Base-by-base conservation (phyloP, 2,113 vertebrate genomes). In the Lasiurus cinereus region DNA sequence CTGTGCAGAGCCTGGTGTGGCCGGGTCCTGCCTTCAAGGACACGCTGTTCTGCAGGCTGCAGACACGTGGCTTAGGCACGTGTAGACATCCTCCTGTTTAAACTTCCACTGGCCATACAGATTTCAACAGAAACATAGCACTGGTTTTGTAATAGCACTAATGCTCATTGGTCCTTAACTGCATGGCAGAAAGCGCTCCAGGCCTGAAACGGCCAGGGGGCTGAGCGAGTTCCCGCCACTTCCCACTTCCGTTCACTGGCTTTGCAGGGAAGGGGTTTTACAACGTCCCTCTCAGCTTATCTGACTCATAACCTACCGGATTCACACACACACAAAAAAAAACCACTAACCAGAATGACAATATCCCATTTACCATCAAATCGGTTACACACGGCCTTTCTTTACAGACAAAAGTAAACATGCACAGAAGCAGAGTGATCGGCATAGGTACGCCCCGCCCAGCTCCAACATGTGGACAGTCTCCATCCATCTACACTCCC, bases 1-100 rank as follows among this genome's bases (percentile, higher is more conserved):
- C 31, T 0, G 4, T 33, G 29, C 66, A 21, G 13, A 11, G 22
- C 74, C 1, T 10, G 11, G 4, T 1, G 1, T 0, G 2, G 7
- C 36, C 69, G 56, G 50, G 10, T 39, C 8, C 93, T 69, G 36
- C 48, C 67, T 56, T 36, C 46, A 29, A 52, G 36, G 46, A 8
- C 66, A 15, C 0, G 39, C 46, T 14, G 6, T 18, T 77, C 33
- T 80, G 43, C 39, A 46, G 9, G 5, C 22, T 6, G 73, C n/a
- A 69, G 69, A 82, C 8, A 36, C 10, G 0, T 1, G 4, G 29
- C 22, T 73, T 88, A 27, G 39, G 66, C 21, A 31, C 0, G 0
- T n/a, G 3, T 16, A 39, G 39, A 24, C 1, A 21, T 76, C 39
- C 73, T 19, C 7, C 0, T 48, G 39, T 62, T 85, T 39, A 54